Evolutionary conservation across 1,140 invertebrate species (phyloP), one percentile per base, ranked within the genome.

Genomic region (Drosophila paulistorum): DNA sequence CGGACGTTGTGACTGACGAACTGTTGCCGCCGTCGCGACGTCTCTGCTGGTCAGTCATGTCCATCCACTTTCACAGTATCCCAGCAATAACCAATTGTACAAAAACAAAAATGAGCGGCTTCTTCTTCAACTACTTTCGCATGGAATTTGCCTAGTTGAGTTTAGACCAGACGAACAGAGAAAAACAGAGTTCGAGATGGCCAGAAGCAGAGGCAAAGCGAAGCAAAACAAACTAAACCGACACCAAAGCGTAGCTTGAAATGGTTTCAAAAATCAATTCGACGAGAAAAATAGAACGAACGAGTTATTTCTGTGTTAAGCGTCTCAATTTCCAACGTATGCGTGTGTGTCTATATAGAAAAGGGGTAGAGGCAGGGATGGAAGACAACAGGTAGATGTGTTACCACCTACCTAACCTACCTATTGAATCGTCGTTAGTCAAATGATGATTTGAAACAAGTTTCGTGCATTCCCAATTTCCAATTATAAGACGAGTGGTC

Each of bases 201-300:
- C 60, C 2, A 74, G 55, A 55, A 11, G 62, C 59, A 39, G 65
- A 55, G 20, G 51, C 23, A 57, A 57, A 57, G 55, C 58, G 63
- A 63, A 68, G 17, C 17, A 17, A n/a, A n/a, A 39, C 51, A 33
- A 58, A 68, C 20, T 66, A 73, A 81, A 77, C 79, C 66, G 68
- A 68, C 82, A 85, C 65, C 82, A 82, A 71, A 80, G 80, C 81
- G 68, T 68, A 71, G 79, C 67, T 79, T 75, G 75, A 89, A 89
- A 89, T 89, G 84, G 84, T 89, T 89, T 89, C 84, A 77, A 89
- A 89, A 89, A 89, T 89, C 84, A 89, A 89, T 89, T 81, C 80
- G 81, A 85, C 73, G 85, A 67, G 78, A 58, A 89, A 89, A 87
- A 84, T 89, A 89, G 84, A 89, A 89, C 84, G 84, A 89, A 89